Evolutionary conservation across 2,113 vertebrate species (phyloP).

Genomic region (Entomyzon cyanotis): DNA sequence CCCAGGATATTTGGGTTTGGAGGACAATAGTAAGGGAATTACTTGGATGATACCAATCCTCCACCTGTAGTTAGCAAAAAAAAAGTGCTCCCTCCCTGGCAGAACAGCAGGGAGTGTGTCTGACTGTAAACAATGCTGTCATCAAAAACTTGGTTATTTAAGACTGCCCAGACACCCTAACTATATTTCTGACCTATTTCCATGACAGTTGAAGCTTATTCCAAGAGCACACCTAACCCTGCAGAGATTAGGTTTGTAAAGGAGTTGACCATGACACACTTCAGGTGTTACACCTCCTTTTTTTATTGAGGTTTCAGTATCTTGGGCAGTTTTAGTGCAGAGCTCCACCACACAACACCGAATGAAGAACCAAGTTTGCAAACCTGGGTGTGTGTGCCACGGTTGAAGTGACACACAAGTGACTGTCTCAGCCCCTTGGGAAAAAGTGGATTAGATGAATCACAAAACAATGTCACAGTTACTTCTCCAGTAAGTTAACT

Average conservation of each 20-base stretch:
- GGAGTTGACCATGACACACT: not conserved
- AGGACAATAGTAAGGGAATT: not conserved
- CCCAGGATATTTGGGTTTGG: not conserved
- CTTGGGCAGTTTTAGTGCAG: not conserved
- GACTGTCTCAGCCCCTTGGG: not conserved
- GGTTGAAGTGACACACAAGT: not conserved
- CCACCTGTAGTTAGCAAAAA: not conserved
- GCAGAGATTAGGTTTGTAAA: not conserved
- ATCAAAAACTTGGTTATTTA: not conserved
- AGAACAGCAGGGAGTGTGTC: not conserved
- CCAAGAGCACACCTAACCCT: not conserved
- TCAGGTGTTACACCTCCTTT: not conserved
- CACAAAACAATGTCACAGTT: not conserved
- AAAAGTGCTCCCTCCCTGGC: not conserved
- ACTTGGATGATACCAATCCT: not conserved
- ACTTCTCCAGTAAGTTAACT: slow-evolving; percentile 29
- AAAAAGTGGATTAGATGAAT: slow-evolving; percentile 27
- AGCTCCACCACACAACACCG: not conserved
- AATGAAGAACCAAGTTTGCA: not conserved
- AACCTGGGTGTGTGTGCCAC: not conserved
- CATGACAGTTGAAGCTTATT: not conserved
- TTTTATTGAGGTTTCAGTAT: not conserved
- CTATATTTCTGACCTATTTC: not conserved
- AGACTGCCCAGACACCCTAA: not conserved
- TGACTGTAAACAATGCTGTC: not conserved